A percentile compares a stretch with the other conserved stretches of the same genome.
phyloP scores from a whole-genome alignment of 35 echinoderm and acorn worm species.

The Lytechinus pictus region DNA sequence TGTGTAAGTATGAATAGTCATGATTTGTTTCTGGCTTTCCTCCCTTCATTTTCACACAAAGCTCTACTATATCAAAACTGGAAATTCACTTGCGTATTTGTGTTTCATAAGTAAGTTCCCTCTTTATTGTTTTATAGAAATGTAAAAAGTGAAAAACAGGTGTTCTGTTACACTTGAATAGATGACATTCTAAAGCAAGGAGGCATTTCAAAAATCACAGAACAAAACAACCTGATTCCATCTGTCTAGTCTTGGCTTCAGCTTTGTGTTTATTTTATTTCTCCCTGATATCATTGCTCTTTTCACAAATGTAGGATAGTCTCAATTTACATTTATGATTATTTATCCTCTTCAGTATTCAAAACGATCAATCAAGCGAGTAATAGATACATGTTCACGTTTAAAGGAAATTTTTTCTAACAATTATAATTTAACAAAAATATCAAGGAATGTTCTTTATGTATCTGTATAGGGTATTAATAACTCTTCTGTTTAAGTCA shows the following conservation, averaged over 20 bases:
- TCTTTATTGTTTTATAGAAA: background rate
- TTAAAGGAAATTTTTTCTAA: background rate
- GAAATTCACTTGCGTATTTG: background rate
- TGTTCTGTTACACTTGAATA: background rate
- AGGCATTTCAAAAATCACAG: slow-evolving; percentile 6
- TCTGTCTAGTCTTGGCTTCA: background rate
- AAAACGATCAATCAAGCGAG: no score
- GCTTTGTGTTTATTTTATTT: background rate
- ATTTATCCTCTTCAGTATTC: no score
- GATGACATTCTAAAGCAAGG: slow-evolving; percentile 10
- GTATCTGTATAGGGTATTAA: background rate
- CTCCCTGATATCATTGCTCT: background rate
- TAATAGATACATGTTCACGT: no score
- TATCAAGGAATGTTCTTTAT: background rate
- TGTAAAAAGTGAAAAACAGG: slow-evolving; percentile 8
- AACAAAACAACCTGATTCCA: background rate
- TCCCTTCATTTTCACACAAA: background rate
- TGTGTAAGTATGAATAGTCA: background rate
- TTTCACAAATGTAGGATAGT: no score
- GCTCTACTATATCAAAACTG: background rate
- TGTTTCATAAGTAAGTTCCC: background rate
- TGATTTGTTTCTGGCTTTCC: background rate
- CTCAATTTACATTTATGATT: no score
- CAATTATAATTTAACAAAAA: background rate
- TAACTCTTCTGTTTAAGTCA: background rate